Evolutionary conservation across 2,797 vertebrate species (phyloP), one percentile per base, ranked within the genome.

Genomic region (Balearica regulorum): DNA sequence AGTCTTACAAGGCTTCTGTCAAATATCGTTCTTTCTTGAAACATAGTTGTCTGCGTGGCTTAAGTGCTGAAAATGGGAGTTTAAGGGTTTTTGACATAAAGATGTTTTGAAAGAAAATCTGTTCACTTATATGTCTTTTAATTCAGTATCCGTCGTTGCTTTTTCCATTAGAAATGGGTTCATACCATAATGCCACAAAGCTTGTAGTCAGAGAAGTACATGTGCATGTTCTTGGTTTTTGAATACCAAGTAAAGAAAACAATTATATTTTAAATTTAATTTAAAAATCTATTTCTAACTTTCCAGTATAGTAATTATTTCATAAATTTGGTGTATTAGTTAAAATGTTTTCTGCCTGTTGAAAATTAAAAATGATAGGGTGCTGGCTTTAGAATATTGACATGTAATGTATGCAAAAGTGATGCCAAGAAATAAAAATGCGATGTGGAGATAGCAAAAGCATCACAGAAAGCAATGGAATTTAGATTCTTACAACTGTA

Each of bases 401-500:
- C 41, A 16, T 18, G 22, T 21, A 13, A 33, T 5, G 14, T 60
- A 11, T 6, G 46, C 46, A 22, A 20, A 60, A 13, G 25, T 8
- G 54, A 61, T 16, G 22, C 51, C 13, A 66, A 48, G 53, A 55
- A 61, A 44, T 43, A 20, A 25, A 55, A 81, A 43, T 17, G 31
- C 2, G 5, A 11, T 0, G 1, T 35, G 57, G 57, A 35, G 64
- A 11, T 0, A 37, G 49, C 33, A 51, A 16, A 69, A 43, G 37
- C 35, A 3, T 46, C 84, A 4, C 6, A 8, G 77, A 14, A 43
- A 21, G 43, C 18, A 17, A 2, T 1, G 0, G 46, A 25, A 31
- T 20, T 72, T 7, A 4, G 39, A 14, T 37, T 51, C 72, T 4
- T 19, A 13, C 37, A 26, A 35, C 15, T 48, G 33, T 12, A 6